These are phyloP conservation scores for Tragelaphus oryx DNA, from an alignment of 2,797 vertebrate genomes.

Conservation along the genomic window DNA sequence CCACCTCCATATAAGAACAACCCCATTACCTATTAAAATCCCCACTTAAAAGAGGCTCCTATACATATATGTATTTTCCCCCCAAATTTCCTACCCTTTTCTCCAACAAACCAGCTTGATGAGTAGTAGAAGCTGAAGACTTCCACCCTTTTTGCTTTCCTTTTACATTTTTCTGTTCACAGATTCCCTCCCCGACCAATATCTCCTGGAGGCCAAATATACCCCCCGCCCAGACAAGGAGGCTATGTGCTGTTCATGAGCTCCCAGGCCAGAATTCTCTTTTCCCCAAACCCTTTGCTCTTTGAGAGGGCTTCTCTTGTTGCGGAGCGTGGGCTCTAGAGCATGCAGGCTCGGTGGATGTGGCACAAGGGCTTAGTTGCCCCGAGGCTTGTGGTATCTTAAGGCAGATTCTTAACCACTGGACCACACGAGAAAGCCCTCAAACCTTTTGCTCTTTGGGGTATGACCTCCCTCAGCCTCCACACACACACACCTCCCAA, in stretches of 20 bases:
- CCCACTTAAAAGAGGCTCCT: background rate
- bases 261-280: background rate
- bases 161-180: background rate
- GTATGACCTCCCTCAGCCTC: background rate
- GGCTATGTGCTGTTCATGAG: background rate
- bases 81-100: background rate
- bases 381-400: background rate
- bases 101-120: background rate
- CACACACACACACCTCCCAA: no score
- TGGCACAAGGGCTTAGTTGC: background rate
- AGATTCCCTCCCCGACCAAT: background rate
- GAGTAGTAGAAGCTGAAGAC: background rate
- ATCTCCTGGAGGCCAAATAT: background rate
- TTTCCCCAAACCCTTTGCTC: background rate
- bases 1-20: background rate
- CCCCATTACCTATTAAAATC: background rate
- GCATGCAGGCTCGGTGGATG: background rate
- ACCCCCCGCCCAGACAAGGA: background rate
- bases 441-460: background rate
- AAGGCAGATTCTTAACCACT: background rate
- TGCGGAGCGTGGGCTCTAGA: background rate
- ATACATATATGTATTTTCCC: background rate
- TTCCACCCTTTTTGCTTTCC: background rate
- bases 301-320: background rate
- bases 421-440: background rate